Evolutionary conservation across 2,797 vertebrate species (phyloP), one percentile per base, ranked within the genome.

Genomic region (Chaetodon trifasciatus): DNA sequence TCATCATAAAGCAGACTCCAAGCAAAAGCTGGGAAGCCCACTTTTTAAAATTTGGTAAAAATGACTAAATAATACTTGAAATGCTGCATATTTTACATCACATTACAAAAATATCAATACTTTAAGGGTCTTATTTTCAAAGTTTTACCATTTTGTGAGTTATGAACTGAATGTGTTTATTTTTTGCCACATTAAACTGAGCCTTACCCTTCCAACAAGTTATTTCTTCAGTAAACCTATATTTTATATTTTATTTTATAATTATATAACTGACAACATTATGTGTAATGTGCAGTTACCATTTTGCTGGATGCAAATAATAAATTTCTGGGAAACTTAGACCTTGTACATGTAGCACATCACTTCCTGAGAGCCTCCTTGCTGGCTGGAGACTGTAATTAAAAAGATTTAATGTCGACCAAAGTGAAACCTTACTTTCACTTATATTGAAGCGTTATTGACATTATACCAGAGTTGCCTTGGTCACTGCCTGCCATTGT

Each of bases 1-100:
- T 91, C 77, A 72, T 89, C 80, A 66, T 62, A 50, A 60, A 83
- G 85, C 61, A 69, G 61, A 73, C 52, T 46, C 56, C 65, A 85
- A 57, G 65, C 12, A 77, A 83, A 79, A 79, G 63, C 56, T 13
- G 28, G 80, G 44, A 58, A 17, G 16, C 47, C 9, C 3, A 55
- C 0, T 13, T 35, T 47, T 8, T 44, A 1, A 32, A 50, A 15
- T 44, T 7, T 17, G 17, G 28, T 39, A 17, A 16, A 49, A 49
- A 64, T 17, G 0, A 4, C 50, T 12, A 3, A 23, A 16, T 49
- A 55, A 44, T 13, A n/a, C 10, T 24, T 52, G 5, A 55, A 76
- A 58, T 37, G 11, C 46, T 16, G 46, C 5, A 23, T 16, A 37
- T 49, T 65, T 57, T 28, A 46, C 24, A 44, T 1, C 8, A 19